phyloP scores from a whole-genome alignment of 2,113 vertebrate genomes.

The Pseudopipra pipra region DNA sequence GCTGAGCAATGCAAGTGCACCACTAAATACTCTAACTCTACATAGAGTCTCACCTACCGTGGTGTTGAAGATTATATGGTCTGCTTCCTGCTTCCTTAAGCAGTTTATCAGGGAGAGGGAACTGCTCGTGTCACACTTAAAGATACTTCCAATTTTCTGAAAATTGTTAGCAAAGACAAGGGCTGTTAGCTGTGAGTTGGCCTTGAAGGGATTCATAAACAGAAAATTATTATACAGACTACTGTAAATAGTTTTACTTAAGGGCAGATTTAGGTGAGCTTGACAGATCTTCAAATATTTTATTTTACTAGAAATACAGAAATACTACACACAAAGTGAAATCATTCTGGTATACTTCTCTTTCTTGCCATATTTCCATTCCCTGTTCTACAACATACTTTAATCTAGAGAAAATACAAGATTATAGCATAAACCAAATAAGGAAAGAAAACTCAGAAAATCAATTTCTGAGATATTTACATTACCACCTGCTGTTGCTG shows the following conservation, averaged over 20 bases:
- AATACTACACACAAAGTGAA: neutral
- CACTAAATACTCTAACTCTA: neutral
- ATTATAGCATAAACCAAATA: neutral
- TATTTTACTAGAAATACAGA: neutral
- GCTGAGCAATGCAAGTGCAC: neutral
- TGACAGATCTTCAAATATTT: neutral
- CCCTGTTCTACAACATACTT: neutral
- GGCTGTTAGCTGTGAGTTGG: neutral
- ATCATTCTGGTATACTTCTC: neutral
- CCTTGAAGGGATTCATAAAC: neutral
- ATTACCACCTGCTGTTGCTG: neutral
- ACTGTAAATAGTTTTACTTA: neutral
- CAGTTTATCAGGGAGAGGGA: conserved; percentile 22
- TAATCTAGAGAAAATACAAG: neutral
- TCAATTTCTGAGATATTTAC: neutral
- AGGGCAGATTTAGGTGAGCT: neutral
- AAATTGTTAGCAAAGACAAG: neutral
- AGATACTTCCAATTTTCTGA: conserved; percentile 17
- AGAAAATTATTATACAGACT: neutral
- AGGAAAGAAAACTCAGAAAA: neutral
- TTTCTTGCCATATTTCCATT: neutral
- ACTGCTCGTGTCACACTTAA: neutral
- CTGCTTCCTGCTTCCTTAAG: conserved; percentile 1
- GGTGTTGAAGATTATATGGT: neutral
- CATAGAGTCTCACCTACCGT: neutral